Evolutionary conservation across 2,113 vertebrate species (phyloP).

Genomic region (Cisticola juncidis): DNA sequence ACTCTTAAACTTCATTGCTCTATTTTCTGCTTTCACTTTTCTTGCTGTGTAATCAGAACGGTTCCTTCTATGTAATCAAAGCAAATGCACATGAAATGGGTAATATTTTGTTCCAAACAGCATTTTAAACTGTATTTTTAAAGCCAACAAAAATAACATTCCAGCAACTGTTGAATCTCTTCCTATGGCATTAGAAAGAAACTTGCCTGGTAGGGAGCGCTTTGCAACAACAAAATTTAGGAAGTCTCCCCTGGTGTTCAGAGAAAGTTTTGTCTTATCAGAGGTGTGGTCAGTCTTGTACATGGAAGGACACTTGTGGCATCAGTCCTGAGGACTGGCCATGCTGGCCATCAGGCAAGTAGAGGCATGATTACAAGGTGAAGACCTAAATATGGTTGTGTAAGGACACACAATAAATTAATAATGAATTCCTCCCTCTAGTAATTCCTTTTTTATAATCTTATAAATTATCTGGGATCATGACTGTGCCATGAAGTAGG

Average conservation of each 20-base stretch:
- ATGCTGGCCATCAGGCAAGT: neutral
- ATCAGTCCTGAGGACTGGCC: neutral
- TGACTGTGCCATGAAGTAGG: neutral
- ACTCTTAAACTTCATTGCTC: neutral
- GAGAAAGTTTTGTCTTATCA: neutral
- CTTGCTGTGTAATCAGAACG: neutral
- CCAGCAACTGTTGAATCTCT: neutral
- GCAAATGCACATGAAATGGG: neutral
- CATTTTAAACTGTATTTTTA: neutral
- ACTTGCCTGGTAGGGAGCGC: neutral
- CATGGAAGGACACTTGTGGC: neutral
- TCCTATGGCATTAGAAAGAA: neutral
- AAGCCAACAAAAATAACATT: neutral
- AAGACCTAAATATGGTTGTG: neutral
- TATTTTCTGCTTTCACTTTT: neutral
- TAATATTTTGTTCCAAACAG: neutral
- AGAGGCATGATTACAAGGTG: neutral
- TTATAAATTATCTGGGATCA: neutral
- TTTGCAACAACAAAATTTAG: neutral
- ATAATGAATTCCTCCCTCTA: fast-evolving
- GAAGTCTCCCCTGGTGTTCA: neutral
- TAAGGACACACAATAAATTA: neutral
- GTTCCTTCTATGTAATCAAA: neutral
- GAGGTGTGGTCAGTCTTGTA: neutral
- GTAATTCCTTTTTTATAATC: neutral